phyloP scores from a whole-genome alignment of 1,140 invertebrate species.

The Drosophila ogumai region DNA sequence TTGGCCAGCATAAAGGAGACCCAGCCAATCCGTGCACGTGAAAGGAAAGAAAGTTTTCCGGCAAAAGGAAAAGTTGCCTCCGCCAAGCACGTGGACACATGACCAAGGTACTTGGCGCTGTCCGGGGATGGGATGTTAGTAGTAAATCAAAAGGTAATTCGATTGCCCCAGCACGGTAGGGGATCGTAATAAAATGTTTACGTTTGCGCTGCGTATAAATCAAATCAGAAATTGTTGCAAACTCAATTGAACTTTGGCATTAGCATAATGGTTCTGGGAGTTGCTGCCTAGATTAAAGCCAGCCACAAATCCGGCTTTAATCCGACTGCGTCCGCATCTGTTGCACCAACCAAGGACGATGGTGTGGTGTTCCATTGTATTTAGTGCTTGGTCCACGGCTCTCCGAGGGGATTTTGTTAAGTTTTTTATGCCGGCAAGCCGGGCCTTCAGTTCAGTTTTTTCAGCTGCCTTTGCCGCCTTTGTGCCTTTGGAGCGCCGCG shows the following conservation, averaged over 20 bases:
- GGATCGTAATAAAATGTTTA: slow-evolving; percentile 47
- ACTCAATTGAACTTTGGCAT: slow-evolving; percentile 43
- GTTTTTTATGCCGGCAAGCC: slow-evolving; percentile 41
- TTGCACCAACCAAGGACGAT: slow-evolving; percentile 50
- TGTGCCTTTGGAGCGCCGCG: slow-evolving; percentile 60
- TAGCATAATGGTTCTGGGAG: slow-evolving; percentile 23
- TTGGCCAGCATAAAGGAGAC: slow-evolving; percentile 28
- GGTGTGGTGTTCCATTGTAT: slow-evolving; percentile 65
- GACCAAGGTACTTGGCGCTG: slow-evolving; percentile 12
- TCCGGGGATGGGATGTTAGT: slow-evolving; percentile 27
- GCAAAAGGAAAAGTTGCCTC: slow-evolving; percentile 35
- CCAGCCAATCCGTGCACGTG: slow-evolving; percentile 19
- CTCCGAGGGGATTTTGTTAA: slow-evolving; percentile 46
- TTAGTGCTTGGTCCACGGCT: slow-evolving; percentile 65
- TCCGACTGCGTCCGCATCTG: slow-evolving; percentile 51
- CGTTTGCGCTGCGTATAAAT: slow-evolving; percentile 32
- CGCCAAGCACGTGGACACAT: slow-evolving; percentile 33
- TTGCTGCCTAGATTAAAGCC: slow-evolving; percentile 13
- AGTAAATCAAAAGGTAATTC: slow-evolving; percentile 49
- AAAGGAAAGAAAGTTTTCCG: slow-evolving; percentile 39
- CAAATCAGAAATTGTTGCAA: slow-evolving; percentile 40
- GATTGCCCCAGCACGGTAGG: slow-evolving; percentile 22
- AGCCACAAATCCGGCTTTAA: slow-evolving; percentile 44
- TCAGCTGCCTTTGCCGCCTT: slow-evolving; percentile 55
- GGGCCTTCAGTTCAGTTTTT: slow-evolving; percentile 37